These are phyloP conservation scores for Hyperopisus bebe DNA, from an alignment of 2,113 vertebrate species.

Conservation along the genomic window DNA sequence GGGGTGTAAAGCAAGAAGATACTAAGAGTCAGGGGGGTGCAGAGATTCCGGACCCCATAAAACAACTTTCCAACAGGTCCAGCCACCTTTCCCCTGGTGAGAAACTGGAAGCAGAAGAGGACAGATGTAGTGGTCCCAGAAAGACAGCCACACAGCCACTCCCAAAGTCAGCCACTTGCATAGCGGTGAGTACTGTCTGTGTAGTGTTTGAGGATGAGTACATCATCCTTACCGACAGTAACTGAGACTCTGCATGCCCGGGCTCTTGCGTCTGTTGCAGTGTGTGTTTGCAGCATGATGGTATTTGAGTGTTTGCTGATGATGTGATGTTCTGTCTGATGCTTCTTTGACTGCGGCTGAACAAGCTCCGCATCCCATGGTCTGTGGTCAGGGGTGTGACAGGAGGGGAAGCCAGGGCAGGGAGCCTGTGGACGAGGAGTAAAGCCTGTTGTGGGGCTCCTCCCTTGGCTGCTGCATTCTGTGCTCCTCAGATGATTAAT, in stretches of 20 bases:
- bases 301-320: neutral
- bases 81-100: neutral
- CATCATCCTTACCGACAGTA: neutral
- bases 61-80: neutral
- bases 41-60: neutral
- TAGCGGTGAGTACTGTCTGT: neutral
- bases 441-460: neutral
- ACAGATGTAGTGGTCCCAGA: neutral
- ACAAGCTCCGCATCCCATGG: neutral
- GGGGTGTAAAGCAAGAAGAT: slow-evolving; percentile 5
- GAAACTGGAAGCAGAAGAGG: neutral
- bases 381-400: neutral
- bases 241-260: neutral
- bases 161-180: neutral
- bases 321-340: neutral
- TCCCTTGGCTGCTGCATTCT: neutral
- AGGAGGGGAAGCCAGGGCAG: neutral
- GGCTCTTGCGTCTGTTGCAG: neutral
- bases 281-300: neutral
- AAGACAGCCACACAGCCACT: neutral
- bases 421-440: neutral
- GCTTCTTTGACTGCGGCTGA: neutral
- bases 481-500: neutral
- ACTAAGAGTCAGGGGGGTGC: neutral
- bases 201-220: neutral